These are phyloP conservation scores for Eclectus roratus DNA, from an alignment of 2,113 vertebrate genomes.

Conservation along the genomic window DNA sequence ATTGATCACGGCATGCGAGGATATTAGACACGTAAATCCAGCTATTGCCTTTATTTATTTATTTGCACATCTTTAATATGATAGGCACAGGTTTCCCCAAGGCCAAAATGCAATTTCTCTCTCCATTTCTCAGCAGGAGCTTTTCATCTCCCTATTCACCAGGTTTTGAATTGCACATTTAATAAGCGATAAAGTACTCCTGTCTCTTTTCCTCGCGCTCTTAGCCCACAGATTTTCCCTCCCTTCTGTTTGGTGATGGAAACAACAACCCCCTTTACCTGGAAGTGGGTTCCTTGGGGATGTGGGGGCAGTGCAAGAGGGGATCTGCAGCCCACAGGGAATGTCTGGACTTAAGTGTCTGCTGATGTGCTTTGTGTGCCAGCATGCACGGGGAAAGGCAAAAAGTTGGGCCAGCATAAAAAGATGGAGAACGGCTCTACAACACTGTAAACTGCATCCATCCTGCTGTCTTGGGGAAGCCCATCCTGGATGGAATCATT, in stretches of 20 bases:
- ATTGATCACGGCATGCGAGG: neutral
- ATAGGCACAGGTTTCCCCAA: constrained; percentile 29
- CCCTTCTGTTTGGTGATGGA: neutral
- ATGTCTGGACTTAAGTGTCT: neutral
- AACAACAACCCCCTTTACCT: neutral
- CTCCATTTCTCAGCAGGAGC: constrained; percentile 62
- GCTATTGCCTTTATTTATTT: constrained; percentile 35
- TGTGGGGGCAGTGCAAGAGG: neutral
- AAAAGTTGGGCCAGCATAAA: neutral
- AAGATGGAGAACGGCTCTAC: neutral
- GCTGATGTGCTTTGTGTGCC: neutral
- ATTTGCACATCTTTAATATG: constrained; percentile 33
- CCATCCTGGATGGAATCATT: neutral
- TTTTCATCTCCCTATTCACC: constrained; percentile 53
- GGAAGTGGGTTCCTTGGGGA: neutral
- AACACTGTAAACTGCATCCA: neutral
- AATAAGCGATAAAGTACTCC: constrained; percentile 63
- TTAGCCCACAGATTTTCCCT: neutral
- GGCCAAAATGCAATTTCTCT: constrained; percentile 49
- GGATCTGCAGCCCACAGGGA: neutral
- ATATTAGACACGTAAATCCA: constrained; percentile 38
- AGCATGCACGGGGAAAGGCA: neutral
- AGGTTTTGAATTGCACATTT: constrained; percentile 67
- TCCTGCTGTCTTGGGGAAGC: neutral
- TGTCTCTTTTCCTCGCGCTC: constrained; percentile 30